Base-by-base conservation (phyloP, 2,113 vertebrate species). In the Bos taurus region DNA sequence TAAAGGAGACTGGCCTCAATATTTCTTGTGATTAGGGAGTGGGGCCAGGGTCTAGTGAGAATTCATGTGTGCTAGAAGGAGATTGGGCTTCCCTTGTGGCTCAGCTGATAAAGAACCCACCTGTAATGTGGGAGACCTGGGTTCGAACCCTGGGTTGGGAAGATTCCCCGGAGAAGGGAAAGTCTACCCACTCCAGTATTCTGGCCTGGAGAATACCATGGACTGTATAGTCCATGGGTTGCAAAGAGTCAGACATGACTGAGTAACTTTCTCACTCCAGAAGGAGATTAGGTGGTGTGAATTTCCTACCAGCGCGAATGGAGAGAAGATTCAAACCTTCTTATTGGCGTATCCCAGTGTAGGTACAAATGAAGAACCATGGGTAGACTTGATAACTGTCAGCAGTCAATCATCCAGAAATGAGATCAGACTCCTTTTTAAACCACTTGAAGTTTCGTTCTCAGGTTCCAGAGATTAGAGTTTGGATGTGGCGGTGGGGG, bases 261-360 rank as follows among this genome's bases (percentile, higher is more conserved):
- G n/a, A 40, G 67, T 40, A n/a, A 40, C 21, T 40, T 71, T 40
- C 67, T 71, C 19, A 71, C n/a, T 71, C 40, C 6, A 26, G 12
- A 43, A 15, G 40, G 23, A 26, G 40, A 26, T 77, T 77, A 26
- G 71, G 23, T 25, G 33, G 17, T 15, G 40, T 95, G 30, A 88
- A 33, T 82, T 33, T 36, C 71, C 19, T 19, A 15, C 33, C 5
- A 19, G 33, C 0, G 0, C 16, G 10, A n/a, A 54, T 9, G 14
- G 14, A 83, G 50, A 59, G 46, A 43, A 7, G 9, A 14, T 36
- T 11, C 40, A 17, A 14, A 16, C n/a, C 26, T 2, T 28, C 15
- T 46, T 6, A 26, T 28, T 28, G 40, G 19, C 4, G 10, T 15
- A 6, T 36, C 11, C 43, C 52, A 7, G 14, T 89, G 62, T 30